Base-by-base conservation (phyloP, 2,797 vertebrate species). In the Etheostoma nigrum region DNA sequence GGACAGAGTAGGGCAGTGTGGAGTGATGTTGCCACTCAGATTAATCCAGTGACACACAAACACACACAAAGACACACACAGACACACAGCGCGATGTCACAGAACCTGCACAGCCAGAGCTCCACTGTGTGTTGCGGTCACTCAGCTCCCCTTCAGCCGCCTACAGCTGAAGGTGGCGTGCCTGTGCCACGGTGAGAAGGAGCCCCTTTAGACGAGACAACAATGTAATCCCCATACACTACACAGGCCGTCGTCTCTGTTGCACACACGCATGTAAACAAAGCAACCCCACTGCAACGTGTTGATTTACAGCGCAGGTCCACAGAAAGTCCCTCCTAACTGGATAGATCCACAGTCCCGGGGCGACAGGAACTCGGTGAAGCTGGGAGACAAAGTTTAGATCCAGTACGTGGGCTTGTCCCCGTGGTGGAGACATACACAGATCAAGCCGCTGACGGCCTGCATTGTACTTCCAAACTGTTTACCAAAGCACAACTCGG, bases 1-100 rank as follows among this genome's bases (percentile, higher is more conserved):
- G 82, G 86, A 80, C 84, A 72, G 85, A 84, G 78, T 69, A 60
- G 76, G 70, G 60, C 78, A 76, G 80, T 76, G 76, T 40, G 30
- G 78, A 78, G 74, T 67, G 80, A 87, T 84, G 84, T 71, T 86
- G 79, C 84, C 76, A 71, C 77, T 82, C 58, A 55, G 74, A 85
- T 84, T 86, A 91, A 90, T 86, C 85, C 83, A 80, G 68, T 80
- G 85, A 88, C 76, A 87, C 78, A 88, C 76, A 78, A 67, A 70
- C 44, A 86, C 71, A 86, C 75, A 84, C 78, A 69, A 63, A 74
- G 68, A 3, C 9, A 10, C 36, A 36, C 36, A 36, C 36, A 36
- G 9, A 36, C 36, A 40, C 62, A 59, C 67, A 3, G 36, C 60
- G 67, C 59, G 80, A 72, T 61, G 79, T 86, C 76, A 83, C 67